Evolutionary conservation across 2,888 invertebrate genomes (phyloP).

Genomic region (Schizaphis graminum): DNA sequence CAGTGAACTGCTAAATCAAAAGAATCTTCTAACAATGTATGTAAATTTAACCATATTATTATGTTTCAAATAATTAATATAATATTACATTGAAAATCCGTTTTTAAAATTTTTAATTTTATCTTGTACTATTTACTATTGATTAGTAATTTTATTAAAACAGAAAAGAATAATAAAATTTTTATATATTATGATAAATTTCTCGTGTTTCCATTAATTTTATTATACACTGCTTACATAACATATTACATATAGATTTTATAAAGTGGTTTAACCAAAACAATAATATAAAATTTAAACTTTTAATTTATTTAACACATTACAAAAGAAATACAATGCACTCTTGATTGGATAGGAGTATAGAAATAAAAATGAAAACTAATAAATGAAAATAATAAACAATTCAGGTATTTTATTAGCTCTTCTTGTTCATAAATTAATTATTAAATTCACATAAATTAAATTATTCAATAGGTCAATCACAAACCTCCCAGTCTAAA

Average conservation of each 20-base stretch:
- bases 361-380: background rate
- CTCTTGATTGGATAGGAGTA: background rate
- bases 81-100: no score
- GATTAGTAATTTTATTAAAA: background rate
- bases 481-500: background rate
- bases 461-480: background rate
- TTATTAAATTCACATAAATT: background rate
- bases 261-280: background rate
- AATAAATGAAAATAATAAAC: background rate
- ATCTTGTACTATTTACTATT: no score
- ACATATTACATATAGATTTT: background rate
- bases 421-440: conserved; percentile 3
- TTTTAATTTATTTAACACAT: background rate
- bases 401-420: background rate
- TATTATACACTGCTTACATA: background rate
- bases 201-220: background rate
- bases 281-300: background rate
- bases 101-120: no score
- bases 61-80: no score
- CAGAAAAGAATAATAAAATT: background rate
- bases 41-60: no score
- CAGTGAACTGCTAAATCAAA: no score
- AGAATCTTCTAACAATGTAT: no score
- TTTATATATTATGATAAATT: background rate
- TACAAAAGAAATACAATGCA: background rate